Conservation (phyloP, 2,888 invertebrate species). For the Ormyrus thymus region DNA sequence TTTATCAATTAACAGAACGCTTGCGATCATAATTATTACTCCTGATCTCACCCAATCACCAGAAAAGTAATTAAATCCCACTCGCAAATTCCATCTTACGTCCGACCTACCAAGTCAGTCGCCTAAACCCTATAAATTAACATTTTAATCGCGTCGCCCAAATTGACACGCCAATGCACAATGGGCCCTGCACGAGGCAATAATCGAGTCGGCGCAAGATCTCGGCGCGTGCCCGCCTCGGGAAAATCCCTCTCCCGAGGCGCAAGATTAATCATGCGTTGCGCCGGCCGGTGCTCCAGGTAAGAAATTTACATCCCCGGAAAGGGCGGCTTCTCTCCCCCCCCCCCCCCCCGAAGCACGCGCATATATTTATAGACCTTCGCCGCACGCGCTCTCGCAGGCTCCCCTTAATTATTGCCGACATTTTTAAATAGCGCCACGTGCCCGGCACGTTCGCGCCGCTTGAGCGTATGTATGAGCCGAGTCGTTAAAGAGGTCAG, state of each 20-base stretch:
- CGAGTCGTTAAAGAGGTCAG: no score
- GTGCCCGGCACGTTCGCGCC: slow-evolving; percentile 27
- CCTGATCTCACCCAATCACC: no score
- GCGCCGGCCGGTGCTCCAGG: slow-evolving; percentile 54
- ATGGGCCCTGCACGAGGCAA: neutral
- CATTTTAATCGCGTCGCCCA: no score
- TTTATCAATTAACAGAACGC: no score
- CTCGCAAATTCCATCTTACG: no score
- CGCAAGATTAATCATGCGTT: slow-evolving; percentile 56
- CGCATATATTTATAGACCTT: slow-evolving; percentile 33
- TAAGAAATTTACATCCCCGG: slow-evolving; percentile 52
- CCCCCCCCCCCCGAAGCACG: neutral
- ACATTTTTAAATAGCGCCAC: slow-evolving; percentile 49
- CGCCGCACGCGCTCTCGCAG: neutral
- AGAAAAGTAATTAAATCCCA: no score
- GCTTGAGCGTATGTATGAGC: no score
- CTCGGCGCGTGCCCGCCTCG: slow-evolving; percentile 41
- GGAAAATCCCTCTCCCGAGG: slow-evolving; percentile 32
- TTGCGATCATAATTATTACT: no score
- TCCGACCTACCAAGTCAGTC: no score
- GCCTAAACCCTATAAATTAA: no score
- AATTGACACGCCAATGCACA: no score
- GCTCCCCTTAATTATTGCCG: slow-evolving; percentile 51
- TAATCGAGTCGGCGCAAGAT: slow-evolving; percentile 21
- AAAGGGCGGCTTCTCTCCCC: neutral